Percentiles rank a stretch among this genome's conserved stretches.
Evolutionary conservation across 2,113 vertebrate genomes (phyloP).

Genomic region (Cnemophilus loriae): DNA sequence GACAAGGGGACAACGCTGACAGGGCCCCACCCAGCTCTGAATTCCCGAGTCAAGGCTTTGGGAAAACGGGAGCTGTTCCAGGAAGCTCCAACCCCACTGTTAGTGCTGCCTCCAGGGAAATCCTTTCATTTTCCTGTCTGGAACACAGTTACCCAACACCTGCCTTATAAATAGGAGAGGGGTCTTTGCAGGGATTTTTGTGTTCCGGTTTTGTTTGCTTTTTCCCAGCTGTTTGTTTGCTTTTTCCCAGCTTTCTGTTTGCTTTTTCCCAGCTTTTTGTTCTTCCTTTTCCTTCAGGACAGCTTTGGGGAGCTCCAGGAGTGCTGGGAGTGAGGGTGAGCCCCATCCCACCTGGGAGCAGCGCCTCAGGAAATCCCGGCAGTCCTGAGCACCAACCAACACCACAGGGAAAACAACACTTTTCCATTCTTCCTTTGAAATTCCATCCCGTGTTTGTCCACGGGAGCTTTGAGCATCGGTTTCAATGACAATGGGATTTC

Average conservation of each 20-base stretch:
- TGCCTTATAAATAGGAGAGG: not conserved
- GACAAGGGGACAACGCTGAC: accelerated
- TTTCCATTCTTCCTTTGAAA: not conserved
- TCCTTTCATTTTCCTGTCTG: not conserved
- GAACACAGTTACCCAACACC: not conserved
- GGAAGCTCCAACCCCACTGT: not conserved
- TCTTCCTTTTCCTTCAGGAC: not conserved
- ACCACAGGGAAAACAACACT: not conserved
- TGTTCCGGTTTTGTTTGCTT: not conserved
- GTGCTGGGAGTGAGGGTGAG: not conserved
- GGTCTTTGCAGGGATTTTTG: not conserved
- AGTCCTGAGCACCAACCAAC: not conserved
- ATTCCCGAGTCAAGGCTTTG: accelerated
- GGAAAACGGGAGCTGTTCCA: not conserved
- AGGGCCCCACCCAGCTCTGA: not conserved
- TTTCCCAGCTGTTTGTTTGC: not conserved
- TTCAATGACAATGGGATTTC: not conserved
- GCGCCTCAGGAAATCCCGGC: not conserved
- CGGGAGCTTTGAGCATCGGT: not conserved
- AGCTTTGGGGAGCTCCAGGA: not conserved
- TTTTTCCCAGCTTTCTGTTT: not conserved
- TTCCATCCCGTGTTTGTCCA: not conserved
- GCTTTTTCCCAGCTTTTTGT: not conserved
- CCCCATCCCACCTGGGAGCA: not conserved
- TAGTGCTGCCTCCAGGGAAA: not conserved